Conservation (phyloP, 2,888 invertebrate species). For the Nebria brevicollis region DNA sequence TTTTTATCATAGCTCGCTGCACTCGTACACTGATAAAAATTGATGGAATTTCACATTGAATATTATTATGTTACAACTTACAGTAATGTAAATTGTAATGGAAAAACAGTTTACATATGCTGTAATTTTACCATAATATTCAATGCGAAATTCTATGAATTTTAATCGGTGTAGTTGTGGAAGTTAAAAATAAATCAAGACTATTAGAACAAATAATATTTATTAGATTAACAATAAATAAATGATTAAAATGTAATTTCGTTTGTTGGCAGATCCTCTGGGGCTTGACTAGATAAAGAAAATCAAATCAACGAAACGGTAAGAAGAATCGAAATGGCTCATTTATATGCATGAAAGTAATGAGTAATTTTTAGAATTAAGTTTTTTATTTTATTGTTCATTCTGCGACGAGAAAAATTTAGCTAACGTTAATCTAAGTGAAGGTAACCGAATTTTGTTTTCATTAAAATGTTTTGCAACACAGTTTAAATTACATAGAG, state of each 20-base stretch:
- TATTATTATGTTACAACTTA: too few species aligned
- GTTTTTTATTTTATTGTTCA: not conserved
- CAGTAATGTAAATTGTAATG: too few species aligned
- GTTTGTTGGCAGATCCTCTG: not conserved
- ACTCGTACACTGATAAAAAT: too few species aligned
- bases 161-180: too few species aligned
- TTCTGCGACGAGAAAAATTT: not conserved
- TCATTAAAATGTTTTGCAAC: not conserved
- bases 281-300: not conserved
- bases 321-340: not conserved
- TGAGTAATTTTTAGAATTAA: not conserved
- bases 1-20: not conserved
- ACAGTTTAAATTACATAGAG: not conserved
- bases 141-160: too few species aligned
- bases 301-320: not conserved
- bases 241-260: not conserved
- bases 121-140: too few species aligned
- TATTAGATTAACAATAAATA: not conserved
- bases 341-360: constrained; percentile 1
- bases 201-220: not conserved
- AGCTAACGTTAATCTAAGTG: not conserved
- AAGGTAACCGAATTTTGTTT: not conserved
- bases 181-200: not conserved
- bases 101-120: too few species aligned
- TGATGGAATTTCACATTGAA: too few species aligned